phyloP scores from a whole-genome alignment of 2,113 vertebrate species.

The Maccullochella peelii region DNA sequence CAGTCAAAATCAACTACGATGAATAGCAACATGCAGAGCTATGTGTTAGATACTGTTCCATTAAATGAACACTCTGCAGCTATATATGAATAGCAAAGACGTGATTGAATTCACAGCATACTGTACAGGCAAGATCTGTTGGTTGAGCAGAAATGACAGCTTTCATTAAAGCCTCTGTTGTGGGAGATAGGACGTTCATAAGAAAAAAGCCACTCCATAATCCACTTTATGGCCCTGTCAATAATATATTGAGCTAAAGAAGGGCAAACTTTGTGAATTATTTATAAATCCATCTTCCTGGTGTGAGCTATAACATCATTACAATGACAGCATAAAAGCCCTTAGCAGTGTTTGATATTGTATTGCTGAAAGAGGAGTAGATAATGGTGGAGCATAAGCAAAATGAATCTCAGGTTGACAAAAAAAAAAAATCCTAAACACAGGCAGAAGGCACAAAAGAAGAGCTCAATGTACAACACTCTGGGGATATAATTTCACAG shows the following conservation, averaged over 20 bases:
- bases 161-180: slow-evolving; percentile 69
- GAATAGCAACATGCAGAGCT: slow-evolving; percentile 17
- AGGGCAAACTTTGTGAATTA: slow-evolving; percentile 79
- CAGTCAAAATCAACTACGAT: slow-evolving; percentile 29
- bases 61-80: slow-evolving; percentile 31
- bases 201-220: slow-evolving; percentile 69
- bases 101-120: slow-evolving; percentile 45
- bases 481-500: slow-evolving; percentile 45
- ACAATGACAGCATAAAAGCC: slow-evolving; percentile 69
- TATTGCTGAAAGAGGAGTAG: slow-evolving; percentile 70
- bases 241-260: slow-evolving; percentile 77
- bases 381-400: slow-evolving; percentile 59
- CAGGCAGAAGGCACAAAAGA: slow-evolving; percentile 36
- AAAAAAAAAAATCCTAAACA: slow-evolving; percentile 38
- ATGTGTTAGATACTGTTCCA: slow-evolving; percentile 26
- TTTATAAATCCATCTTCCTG: slow-evolving; percentile 77
- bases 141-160: slow-evolving; percentile 63
- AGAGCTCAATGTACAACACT: slow-evolving; percentile 38
- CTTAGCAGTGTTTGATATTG: slow-evolving; percentile 72
- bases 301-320: slow-evolving; percentile 70
- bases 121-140: slow-evolving; percentile 50
- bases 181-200: slow-evolving; percentile 32
- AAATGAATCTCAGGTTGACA: slow-evolving; percentile 53
- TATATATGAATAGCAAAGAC: slow-evolving; percentile 26
- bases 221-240: slow-evolving; percentile 76